phyloP scores from a whole-genome alignment of 35 echinoderm and acorn worm genomes.

The Eucidaris tribuloides region DNA sequence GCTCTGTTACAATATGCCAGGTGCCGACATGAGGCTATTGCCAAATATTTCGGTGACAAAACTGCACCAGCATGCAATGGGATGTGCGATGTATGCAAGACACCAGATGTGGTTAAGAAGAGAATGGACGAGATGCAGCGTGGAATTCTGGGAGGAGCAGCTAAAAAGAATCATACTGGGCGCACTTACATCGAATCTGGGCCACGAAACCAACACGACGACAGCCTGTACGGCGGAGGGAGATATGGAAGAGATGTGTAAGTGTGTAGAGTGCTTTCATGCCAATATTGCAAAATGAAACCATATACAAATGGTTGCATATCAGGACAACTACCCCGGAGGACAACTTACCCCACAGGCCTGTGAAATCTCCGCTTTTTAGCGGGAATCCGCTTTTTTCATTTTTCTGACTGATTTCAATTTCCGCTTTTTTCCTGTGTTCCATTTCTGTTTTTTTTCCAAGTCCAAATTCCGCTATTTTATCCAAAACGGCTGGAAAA shows the following conservation, averaged over 20 bases:
- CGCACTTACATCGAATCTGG: slow-evolving; percentile 38
- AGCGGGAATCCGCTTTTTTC: too few relatives aligned
- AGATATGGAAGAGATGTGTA: slow-evolving; percentile 57
- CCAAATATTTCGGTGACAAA: slow-evolving; percentile 87
- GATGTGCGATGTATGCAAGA: slow-evolving; percentile 85
- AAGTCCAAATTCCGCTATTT: too few relatives aligned
- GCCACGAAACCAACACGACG: slow-evolving; percentile 10
- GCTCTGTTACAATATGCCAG: too few relatives aligned
- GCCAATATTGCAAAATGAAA: too few relatives aligned
- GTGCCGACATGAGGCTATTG: slow-evolving; percentile 78
- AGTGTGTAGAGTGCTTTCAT: not conserved
- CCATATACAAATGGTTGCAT: too few relatives aligned
- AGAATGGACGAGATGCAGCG: slow-evolving; percentile 67
- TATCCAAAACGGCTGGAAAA: too few relatives aligned
- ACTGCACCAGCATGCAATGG: slow-evolving; percentile 62
- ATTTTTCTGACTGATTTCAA: too few relatives aligned
- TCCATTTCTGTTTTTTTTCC: too few relatives aligned
- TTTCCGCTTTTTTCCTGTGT: too few relatives aligned
- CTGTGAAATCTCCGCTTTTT: too few relatives aligned
- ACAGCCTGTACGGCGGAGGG: slow-evolving; percentile 83
- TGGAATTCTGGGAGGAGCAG: slow-evolving; percentile 42
- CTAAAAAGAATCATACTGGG: slow-evolving; percentile 47
- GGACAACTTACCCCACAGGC: too few relatives aligned
- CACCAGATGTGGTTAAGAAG: slow-evolving; percentile 42
- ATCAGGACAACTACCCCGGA: too few relatives aligned